Evolutionary conservation across 1,140 invertebrate genomes (phyloP), one percentile per base, ranked within the genome.

Genomic region (Drosophila ambigua): DNA sequence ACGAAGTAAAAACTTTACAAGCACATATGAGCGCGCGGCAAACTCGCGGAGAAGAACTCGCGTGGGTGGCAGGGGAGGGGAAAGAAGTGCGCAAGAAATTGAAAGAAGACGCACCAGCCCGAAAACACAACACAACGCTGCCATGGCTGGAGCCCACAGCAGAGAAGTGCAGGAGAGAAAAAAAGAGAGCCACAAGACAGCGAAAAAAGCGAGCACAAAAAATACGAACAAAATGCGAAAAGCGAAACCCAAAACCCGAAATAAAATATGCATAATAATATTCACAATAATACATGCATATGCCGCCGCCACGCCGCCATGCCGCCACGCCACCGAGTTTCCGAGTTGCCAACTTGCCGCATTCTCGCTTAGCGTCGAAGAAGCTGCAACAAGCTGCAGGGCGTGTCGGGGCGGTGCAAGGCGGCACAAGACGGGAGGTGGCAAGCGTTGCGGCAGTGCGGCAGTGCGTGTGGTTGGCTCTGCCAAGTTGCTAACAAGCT

Each of bases 1-100:
- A 90, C 87, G 87, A 90, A 88, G 83, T 88, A 88, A 88, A 90
- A 90, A 90, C 77, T 90, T 90, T 88, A 89, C 84, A 88, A 88
- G 84, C 77, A 89, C 84, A 88, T 84, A 84, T 88, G 84, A 84
- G 79, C 73, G 58, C 73, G 58, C 45, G 67, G 69, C 69, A 64
- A 74, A 71, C 23, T 45, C 48, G 44, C 9, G 20, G 8, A 3
- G n/a, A 13, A 39, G 20, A 20, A 20, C 20, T 20, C 1, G 20
- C 20, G 20, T 20, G 20, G 20, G 20, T 2, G 20, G 20, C 20
- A 2, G 20, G 7, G 48, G 0, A 28, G 43, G 11, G 48, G 59
- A 68, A 62, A 55, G 26, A 61, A 74, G 55, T 58, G 71, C 41
- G 61, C 54, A 66, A 66, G 67, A 85, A 81, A 81, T 68, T 67